Percentiles rank a stretch among this genome's conserved stretches.
These are phyloP conservation scores for Montipora efflorescens DNA, from an alignment of 64 coral and sea anemone species.

Conservation along the genomic window DNA sequence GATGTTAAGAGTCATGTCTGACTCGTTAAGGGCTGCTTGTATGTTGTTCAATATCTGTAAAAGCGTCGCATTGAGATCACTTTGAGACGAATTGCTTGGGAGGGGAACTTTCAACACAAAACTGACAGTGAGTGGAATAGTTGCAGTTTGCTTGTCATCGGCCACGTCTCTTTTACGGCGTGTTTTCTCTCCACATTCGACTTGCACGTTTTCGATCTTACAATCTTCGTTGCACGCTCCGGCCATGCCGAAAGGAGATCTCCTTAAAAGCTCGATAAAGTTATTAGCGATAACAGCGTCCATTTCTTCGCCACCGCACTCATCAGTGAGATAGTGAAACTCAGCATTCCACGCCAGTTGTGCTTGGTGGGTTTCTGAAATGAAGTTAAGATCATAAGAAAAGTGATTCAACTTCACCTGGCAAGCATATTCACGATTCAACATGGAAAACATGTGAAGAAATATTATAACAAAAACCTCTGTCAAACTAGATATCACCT, in stretches of 20 bases:
- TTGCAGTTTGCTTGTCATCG: neutral
- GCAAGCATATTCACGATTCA: too few species aligned
- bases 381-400: neutral
- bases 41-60: neutral
- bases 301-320: neutral
- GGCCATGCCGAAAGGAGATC: neutral
- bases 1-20: constrained; percentile 8
- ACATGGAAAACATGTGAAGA: too few species aligned
- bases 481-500: too few species aligned
- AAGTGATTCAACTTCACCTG: neutral
- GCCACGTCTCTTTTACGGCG: neutral
- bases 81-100: neutral
- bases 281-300: constrained; percentile 7
- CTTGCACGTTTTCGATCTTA: neutral
- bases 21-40: neutral
- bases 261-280: constrained; percentile 6
- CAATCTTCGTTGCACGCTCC: neutral
- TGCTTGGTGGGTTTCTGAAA: neutral
- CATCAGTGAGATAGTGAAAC: neutral
- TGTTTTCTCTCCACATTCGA: neutral
- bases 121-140: neutral
- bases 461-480: too few species aligned
- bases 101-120: constrained; percentile 9
- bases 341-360: neutral
- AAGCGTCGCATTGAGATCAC: neutral